These are phyloP conservation scores for Microchrysa polita DNA, from an alignment of 2,888 invertebrate genomes.

Conservation along the genomic window DNA sequence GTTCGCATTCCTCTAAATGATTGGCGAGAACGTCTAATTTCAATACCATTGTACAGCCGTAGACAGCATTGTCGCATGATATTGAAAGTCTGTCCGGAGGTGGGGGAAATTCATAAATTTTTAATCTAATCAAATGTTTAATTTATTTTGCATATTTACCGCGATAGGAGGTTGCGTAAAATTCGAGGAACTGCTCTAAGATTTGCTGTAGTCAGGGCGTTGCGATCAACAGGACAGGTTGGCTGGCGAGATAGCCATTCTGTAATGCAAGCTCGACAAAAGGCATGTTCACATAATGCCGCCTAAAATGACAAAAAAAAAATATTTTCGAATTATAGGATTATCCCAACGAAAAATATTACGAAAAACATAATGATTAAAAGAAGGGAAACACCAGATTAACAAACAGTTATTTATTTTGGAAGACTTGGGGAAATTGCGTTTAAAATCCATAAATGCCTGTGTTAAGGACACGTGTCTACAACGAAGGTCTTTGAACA, in stretches of 20 bases:
- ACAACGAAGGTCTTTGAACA: too few relatives aligned
- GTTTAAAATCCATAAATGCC: too few relatives aligned
- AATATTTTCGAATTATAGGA: too few relatives aligned
- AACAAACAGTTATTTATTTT: too few relatives aligned
- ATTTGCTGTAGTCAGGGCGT: constrained; percentile 87
- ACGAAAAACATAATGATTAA: too few relatives aligned
- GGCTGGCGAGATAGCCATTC: constrained; percentile 95
- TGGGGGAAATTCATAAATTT: too few relatives aligned
- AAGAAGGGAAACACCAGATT: too few relatives aligned
- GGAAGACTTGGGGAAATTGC: too few relatives aligned
- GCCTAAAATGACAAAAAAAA: constrained; percentile 74
- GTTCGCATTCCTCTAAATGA: constrained; percentile 91
- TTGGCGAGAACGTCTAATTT: constrained; percentile 87
- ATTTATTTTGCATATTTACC: constrained; percentile 64
- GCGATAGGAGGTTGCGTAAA: constrained; percentile 87
- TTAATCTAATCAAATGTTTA: too few relatives aligned
- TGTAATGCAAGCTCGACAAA: constrained; percentile 91
- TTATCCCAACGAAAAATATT: too few relatives aligned
- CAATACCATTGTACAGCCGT: constrained; percentile 85
- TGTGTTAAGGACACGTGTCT: too few relatives aligned
- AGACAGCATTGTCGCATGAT: constrained; percentile 88
- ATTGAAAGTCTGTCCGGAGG: constrained; percentile 86
- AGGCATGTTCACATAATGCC: constrained; percentile 95
- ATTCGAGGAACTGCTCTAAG: constrained; percentile 93
- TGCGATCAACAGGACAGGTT: constrained; percentile 94